These are phyloP conservation scores for Caenorhabditis sp. DNA, from an alignment of 2,888 invertebrate genomes.

Conservation along the genomic window DNA sequence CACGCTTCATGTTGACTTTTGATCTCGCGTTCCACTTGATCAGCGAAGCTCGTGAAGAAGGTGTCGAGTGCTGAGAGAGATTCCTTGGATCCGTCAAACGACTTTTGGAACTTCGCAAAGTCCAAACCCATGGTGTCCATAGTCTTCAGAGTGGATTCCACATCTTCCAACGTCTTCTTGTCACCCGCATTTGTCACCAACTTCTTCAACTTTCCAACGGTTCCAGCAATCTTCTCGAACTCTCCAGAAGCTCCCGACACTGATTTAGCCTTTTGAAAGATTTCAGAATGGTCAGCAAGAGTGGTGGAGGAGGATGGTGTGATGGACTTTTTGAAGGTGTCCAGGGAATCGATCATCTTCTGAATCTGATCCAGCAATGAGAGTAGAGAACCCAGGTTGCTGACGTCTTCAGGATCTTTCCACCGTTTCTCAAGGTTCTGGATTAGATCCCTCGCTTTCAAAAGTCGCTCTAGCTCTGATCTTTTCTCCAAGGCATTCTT, in stretches of 20 bases:
- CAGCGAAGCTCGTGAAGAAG: not conserved
- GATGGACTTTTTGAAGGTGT: not conserved
- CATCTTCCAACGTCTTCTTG: not conserved
- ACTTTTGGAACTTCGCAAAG: not conserved
- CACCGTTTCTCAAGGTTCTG: not conserved
- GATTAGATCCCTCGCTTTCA: not conserved
- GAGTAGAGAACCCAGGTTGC: not conserved
- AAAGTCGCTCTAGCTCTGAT: not conserved
- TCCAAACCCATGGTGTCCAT: constrained; percentile 2
- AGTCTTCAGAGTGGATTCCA: not conserved
- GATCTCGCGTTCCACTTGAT: no score
- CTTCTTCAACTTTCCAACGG: not conserved
- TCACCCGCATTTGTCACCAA: not conserved
- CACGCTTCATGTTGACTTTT: no score
- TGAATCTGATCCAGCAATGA: not conserved
- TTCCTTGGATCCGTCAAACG: not conserved
- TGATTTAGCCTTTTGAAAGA: not conserved
- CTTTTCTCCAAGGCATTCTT: not conserved
- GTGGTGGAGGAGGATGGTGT: not conserved
- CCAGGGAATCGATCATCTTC: not conserved
- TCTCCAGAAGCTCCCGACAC: constrained; percentile 9
- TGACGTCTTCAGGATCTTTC: constrained; percentile 5
- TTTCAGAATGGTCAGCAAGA: not conserved
- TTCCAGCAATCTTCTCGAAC: not conserved
- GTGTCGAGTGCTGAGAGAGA: not conserved